Percentiles rank a stretch among this genome's conserved stretches.
Evolutionary conservation across 2,797 vertebrate genomes (phyloP).

Genomic region (Linurgus olivaceus): DNA sequence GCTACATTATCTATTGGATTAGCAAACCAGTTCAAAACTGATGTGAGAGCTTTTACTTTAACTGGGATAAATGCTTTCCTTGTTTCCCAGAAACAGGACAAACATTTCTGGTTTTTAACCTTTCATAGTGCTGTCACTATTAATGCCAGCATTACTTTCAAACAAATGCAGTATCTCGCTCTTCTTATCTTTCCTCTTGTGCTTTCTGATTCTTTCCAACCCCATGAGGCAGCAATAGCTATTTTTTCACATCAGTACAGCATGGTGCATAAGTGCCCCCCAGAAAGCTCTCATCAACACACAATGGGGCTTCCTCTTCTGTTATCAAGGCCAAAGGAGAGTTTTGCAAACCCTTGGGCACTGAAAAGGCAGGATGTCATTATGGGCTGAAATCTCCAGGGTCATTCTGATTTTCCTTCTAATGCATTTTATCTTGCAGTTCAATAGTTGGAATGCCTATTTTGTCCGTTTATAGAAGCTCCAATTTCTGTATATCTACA

Average conservation of each 20-base stretch:
- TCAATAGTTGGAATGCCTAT: slow-evolving; percentile 18
- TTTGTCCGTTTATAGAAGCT: slow-evolving; percentile 4
- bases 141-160: background rate
- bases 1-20: slow-evolving; percentile 43
- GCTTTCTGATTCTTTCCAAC: background rate
- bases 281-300: background rate
- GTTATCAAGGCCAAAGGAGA: background rate
- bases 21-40: slow-evolving; percentile 7
- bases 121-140: background rate
- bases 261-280: background rate
- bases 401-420: slow-evolving; percentile 3
- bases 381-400: slow-evolving; percentile 5
- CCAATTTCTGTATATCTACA: slow-evolving; percentile 13
- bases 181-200: background rate
- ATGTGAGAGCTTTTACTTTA: slow-evolving; percentile 10
- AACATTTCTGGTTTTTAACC: background rate
- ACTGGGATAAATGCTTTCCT: background rate
- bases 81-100: background rate
- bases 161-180: background rate
- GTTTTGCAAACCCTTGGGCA: slow-evolving; percentile 8
- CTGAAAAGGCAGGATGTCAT: slow-evolving; percentile 16
- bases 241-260: background rate
- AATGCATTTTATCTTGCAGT: slow-evolving; percentile 24
- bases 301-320: background rate
- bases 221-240: background rate